Conservation (phyloP, 2,113 vertebrate genomes). For the Pachycephala philippinensis region DNA sequence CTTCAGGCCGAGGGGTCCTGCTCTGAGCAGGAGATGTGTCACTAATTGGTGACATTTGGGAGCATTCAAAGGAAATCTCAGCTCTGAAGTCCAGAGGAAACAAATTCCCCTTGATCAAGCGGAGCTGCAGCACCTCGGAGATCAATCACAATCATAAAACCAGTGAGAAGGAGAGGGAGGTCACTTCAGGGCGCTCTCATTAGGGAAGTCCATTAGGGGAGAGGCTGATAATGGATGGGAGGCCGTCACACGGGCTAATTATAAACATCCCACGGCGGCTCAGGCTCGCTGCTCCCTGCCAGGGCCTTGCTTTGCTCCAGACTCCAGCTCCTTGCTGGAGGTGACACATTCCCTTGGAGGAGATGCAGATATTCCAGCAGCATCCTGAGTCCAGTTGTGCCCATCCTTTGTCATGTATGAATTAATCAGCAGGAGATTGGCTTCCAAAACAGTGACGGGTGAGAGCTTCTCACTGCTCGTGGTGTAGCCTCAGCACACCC, state of each 20-base stretch:
- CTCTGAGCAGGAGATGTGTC: accelerated
- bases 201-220: conserved; percentile 24
- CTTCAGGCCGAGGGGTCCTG: background rate
- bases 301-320: background rate
- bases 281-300: background rate
- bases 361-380: background rate
- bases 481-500: background rate
- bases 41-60: background rate
- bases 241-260: conserved; percentile 16
- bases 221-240: background rate
- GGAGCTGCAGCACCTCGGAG: background rate
- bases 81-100: background rate
- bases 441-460: background rate
- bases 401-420: background rate
- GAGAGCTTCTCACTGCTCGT: background rate
- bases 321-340: background rate
- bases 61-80: background rate
- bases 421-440: background rate
- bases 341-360: background rate
- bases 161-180: background rate
- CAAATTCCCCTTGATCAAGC: accelerated
- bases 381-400: background rate
- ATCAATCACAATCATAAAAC: conserved; percentile 2
- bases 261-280: background rate
- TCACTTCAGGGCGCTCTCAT: background rate